phyloP scores from a whole-genome alignment of 2,113 vertebrate genomes.

The Callaeas wilsoni region DNA sequence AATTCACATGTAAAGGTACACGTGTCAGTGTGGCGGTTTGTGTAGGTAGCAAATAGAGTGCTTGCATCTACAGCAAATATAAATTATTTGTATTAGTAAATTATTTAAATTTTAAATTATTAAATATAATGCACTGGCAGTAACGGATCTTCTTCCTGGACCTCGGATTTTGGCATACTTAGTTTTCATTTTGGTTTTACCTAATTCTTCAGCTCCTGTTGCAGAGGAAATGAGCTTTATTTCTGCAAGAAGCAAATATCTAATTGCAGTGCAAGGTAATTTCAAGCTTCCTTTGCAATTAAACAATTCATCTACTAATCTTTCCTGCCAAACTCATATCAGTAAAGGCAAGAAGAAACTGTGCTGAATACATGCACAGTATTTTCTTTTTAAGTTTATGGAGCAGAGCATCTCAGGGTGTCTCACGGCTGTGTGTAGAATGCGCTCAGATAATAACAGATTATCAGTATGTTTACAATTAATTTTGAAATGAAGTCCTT shows the following conservation, averaged over 20 bases:
- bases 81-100: not conserved
- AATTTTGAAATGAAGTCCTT: not conserved
- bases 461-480: not conserved
- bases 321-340: not conserved
- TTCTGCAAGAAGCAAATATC: not conserved
- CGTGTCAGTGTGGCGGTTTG: too few species aligned
- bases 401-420: not conserved
- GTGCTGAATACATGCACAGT: not conserved
- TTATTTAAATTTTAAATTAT: not conserved
- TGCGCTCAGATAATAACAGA: not conserved
- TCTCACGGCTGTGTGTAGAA: not conserved
- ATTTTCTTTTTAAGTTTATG: not conserved
- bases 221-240: not conserved
- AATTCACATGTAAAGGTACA: accelerated
- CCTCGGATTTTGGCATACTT: not conserved
- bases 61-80: not conserved
- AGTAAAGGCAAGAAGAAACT: not conserved
- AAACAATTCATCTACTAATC: not conserved
- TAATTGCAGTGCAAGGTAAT: not conserved
- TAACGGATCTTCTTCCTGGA: not conserved
- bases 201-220: not conserved
- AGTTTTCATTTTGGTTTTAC: not conserved
- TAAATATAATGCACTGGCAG: not conserved
- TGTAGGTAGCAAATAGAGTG: not conserved
- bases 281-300: not conserved